Evolutionary conservation across 2,888 invertebrate species (phyloP), one percentile per base, ranked within the genome.

Genomic region (Xanthorhoe spadicearia): DNA sequence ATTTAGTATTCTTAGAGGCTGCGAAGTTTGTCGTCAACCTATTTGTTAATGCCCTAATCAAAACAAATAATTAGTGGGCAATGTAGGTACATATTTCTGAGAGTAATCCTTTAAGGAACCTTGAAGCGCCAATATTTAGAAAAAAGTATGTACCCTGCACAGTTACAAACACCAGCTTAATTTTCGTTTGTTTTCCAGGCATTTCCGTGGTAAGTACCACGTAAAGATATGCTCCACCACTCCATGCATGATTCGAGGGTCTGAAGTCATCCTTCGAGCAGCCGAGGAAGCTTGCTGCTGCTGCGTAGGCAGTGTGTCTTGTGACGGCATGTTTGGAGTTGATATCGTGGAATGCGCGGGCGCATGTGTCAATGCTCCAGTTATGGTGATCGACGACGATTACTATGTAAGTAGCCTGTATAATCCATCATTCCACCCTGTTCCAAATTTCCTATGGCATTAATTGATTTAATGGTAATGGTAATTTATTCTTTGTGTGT

Each of bases 171-270:
- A 7, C 17, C 6, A 1, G 48, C 15, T 15, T 15, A 15, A 49
- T 43, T 59, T 32, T 32, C 32, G 32, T 4, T 4, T 5, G 28
- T 62, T 52, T 81, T 75, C 1, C 69, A 92, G 92, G 61, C 72
- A 74, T 5, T 87, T 67, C 64, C 83, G 85, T 64, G 92, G 92
- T 2, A 88, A 88, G 64, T 93, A 82, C 70, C 75, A 91, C 56
- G 83, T 93, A 4, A 91, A 92, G 65, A 84, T 92, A 6, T 93
- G 92, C 67, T 76, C 77, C 1, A 89, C 88, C 0, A 87, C 90
- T 0, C 92, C 92, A 0, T 92, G 92, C 68, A 92, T 92, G 92
- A 66, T 93, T 2, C 85, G 88, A 2, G 92, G 92, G 0, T 79
- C 88, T 0, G 92, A 92, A 52, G 46, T 69, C 0, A 84, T 92